Conservation (phyloP, 2,797 vertebrate species). For the Coilia nasus region DNA sequence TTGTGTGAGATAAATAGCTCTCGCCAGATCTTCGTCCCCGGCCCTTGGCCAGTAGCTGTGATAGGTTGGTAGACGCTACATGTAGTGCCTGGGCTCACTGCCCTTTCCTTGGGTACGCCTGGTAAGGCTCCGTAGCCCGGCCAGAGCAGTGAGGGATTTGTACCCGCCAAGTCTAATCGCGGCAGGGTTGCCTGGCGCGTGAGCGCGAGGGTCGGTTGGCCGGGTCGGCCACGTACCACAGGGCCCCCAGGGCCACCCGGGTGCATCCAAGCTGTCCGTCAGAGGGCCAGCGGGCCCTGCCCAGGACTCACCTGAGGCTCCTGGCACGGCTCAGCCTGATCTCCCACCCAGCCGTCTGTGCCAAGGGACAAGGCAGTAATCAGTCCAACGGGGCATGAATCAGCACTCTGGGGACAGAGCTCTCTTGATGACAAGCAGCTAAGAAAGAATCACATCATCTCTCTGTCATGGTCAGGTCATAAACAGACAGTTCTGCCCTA, state of each 20-base stretch:
- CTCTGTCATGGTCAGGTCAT: too few relatives aligned
- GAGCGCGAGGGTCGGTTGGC: constrained; percentile 10
- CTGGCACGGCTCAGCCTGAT: neutral
- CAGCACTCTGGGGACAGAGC: too few relatives aligned
- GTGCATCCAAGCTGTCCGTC: constrained; percentile 28
- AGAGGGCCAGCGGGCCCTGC: constrained; percentile 37
- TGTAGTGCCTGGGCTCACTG: constrained; percentile 1
- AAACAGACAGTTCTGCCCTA: too few relatives aligned
- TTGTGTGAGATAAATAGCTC: neutral
- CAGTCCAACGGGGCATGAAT: too few relatives aligned
- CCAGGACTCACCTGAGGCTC: neutral
- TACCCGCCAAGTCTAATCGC: constrained; percentile 24
- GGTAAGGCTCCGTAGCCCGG: constrained; percentile 30
- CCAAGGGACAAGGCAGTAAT: too few relatives aligned
- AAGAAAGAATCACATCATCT: too few relatives aligned
- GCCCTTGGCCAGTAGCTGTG: neutral
- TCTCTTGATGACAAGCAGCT: too few relatives aligned
- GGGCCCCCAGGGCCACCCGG: constrained; percentile 19
- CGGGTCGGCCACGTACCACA: constrained; percentile 7
- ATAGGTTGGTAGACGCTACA: neutral
- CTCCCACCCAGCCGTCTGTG: too few relatives aligned
- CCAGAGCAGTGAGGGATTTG: constrained; percentile 24
- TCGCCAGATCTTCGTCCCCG: too few relatives aligned
- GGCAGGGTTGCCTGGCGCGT: constrained; percentile 27
- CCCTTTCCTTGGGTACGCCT: constrained; percentile 30